Evolutionary conservation across 2,797 vertebrate genomes (phyloP), one percentile per base, ranked within the genome.

Genomic region (Melopsittacus undulatus): DNA sequence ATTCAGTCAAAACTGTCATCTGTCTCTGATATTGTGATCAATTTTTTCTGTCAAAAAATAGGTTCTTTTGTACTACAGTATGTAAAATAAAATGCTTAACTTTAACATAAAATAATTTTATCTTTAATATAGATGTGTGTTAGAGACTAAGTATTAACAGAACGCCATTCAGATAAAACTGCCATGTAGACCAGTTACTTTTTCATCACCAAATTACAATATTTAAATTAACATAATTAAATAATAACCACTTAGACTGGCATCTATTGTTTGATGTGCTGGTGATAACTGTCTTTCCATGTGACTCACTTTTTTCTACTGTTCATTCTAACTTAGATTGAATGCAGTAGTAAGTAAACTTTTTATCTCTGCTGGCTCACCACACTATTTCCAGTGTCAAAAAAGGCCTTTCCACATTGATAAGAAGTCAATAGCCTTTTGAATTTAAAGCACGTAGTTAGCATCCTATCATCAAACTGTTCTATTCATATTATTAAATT

Each of bases 221-320:
- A 72, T 81, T 93, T 92, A 77, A 91, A 92, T 80, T 59, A 79
- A 34, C n/a, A 43, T 83, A 79, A 69, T 61, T 86, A 68, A 79
- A 66, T 73, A 59, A 48, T 66, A 72, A 66, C 26, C 36, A 52
- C 27, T 92, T 93, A 63, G 17, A 43, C 38, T 80, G 36, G 12
- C 4, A 27, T 84, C 30, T 83, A 21, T 83, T 78, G 42, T 62
- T 7, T 84, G 40, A 88, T 90, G 17, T 63, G 17, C 40, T 83
- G 17, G 4, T 77, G 64, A 79, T 24, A 57, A 81, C 76, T 62
- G 11, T 36, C 20, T 83, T 92, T 90, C 51, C 17, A 36, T 61
- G 42, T 27, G 22, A 86, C 49, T 69, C 43, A 68, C 5, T 91
- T 8, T 36, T 92, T 79, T 85, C 36, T n/a, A 14, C 13, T 89